Percentiles rank a stretch among this genome's conserved stretches.
Conservation (phyloP, 2,888 invertebrate species). For the Nasonia oneida region DNA sequence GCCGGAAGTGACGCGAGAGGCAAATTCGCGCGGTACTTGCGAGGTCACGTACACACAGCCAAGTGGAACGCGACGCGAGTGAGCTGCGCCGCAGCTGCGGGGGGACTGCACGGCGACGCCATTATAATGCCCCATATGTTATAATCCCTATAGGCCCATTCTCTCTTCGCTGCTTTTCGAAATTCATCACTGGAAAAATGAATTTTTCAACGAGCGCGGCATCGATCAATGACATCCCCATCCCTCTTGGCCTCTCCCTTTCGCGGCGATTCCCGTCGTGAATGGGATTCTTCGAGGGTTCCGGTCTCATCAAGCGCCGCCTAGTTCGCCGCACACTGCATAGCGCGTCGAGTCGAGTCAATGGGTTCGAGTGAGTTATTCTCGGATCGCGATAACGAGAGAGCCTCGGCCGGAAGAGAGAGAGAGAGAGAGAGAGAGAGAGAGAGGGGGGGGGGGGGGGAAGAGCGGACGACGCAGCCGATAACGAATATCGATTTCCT, state of each 20-base stretch:
- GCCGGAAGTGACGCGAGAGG: conserved; percentile 66
- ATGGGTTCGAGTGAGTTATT: conserved; percentile 65
- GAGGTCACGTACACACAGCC: conserved; percentile 68
- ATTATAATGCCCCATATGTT: too few relatives aligned
- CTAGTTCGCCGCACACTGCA: neutral
- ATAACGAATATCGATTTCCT: conserved; percentile 63
- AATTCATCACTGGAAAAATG: too few relatives aligned
- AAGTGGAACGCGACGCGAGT: too few relatives aligned
- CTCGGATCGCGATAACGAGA: conserved; percentile 64
- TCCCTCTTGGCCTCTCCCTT: conserved; percentile 8
- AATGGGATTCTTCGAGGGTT: conserved; percentile 64
- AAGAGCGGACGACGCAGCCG: conserved; percentile 31
- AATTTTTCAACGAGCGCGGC: neutral
- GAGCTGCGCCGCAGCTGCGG: too few relatives aligned
- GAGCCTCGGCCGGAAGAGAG: conserved; percentile 29
- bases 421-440: conserved; percentile 1
- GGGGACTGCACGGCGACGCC: too few relatives aligned
- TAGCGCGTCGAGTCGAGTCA: conserved; percentile 56
- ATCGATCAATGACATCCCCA: conserved; percentile 48
- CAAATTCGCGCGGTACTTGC: conserved; percentile 71
- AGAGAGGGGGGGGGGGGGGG: neutral
- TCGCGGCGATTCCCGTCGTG: conserved; percentile 50
- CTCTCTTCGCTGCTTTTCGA: too few relatives aligned
- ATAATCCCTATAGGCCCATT: too few relatives aligned
- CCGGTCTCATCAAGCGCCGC: conserved; percentile 61